Evolutionary conservation across 2,113 vertebrate genomes (phyloP).

Genomic region (Microtus richardsoni): DNA sequence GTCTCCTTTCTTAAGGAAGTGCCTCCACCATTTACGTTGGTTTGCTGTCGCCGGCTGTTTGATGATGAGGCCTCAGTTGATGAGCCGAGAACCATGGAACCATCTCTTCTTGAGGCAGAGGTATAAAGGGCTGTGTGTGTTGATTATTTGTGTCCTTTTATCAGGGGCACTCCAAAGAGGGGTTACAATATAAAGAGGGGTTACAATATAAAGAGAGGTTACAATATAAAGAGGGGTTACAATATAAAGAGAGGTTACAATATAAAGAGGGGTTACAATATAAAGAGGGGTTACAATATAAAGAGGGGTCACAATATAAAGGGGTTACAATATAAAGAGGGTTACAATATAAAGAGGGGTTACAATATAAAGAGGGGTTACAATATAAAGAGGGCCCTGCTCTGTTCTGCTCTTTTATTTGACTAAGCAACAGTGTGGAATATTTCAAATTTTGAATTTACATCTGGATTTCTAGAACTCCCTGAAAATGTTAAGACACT

Average conservation of each 20-base stretch:
- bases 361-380: neutral
- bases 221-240: neutral
- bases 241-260: neutral
- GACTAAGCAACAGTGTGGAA: neutral
- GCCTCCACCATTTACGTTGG: slow-evolving; percentile 94
- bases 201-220: neutral
- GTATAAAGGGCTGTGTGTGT: slow-evolving; percentile 25
- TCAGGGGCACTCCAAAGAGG: neutral
- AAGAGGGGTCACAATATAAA: too few relatives aligned
- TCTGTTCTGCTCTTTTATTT: neutral
- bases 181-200: neutral
- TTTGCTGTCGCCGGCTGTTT: slow-evolving; percentile 93
- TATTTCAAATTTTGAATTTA: slow-evolving; percentile 11
- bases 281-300: neutral
- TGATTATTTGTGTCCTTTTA: neutral
- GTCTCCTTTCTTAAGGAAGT: slow-evolving; percentile 95
- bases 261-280: neutral
- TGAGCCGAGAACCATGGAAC: slow-evolving; percentile 56
- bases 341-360: neutral
- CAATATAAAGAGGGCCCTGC: neutral
- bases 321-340: too few relatives aligned
- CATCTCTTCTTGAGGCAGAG: slow-evolving; percentile 65
- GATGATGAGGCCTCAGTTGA: slow-evolving; percentile 89
- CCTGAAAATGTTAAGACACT: neutral
- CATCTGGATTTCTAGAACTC: neutral